Percentiles rank a stretch among this genome's conserved stretches.
Conservation (phyloP, 2,113 vertebrate species). For the Ranitomeya imitator region DNA sequence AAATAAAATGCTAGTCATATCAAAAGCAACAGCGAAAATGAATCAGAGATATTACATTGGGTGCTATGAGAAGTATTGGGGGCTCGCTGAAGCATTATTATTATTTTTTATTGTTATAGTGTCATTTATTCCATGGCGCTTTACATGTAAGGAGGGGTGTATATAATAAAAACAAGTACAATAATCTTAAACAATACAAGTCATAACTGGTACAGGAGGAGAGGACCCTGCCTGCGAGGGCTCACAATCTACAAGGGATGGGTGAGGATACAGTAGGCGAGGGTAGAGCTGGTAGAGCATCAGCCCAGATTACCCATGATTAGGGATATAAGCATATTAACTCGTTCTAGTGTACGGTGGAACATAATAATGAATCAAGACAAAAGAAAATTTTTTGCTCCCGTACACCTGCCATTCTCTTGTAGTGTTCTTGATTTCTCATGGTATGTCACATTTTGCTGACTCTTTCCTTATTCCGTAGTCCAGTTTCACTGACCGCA, state of each 20-base stretch:
- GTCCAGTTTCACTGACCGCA: neutral
- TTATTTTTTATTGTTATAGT: too few relatives aligned
- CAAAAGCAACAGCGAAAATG: neutral
- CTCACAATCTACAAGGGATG: too few relatives aligned
- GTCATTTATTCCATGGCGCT: too few relatives aligned
- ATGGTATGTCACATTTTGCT: neutral
- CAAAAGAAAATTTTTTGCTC: neutral
- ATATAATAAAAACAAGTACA: too few relatives aligned
- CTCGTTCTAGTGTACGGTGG: neutral
- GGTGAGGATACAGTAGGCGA: too few relatives aligned
- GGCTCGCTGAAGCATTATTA: neutral
- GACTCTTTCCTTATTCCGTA: neutral
- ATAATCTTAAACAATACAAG: too few relatives aligned
- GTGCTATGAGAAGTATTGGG: neutral
- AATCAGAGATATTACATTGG: neutral
- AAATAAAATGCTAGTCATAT: neutral
- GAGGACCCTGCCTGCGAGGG: too few relatives aligned
- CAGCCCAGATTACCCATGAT: neutral
- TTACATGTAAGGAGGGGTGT: too few relatives aligned
- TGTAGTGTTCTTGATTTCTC: neutral
- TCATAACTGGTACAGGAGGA: too few relatives aligned
- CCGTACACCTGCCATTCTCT: neutral
- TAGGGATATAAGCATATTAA: neutral
- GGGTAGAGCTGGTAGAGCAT: too few relatives aligned
- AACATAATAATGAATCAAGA: neutral